These are phyloP conservation scores for Cerastis leucographa DNA, from an alignment of 2,888 invertebrate genomes.

Conservation along the genomic window DNA sequence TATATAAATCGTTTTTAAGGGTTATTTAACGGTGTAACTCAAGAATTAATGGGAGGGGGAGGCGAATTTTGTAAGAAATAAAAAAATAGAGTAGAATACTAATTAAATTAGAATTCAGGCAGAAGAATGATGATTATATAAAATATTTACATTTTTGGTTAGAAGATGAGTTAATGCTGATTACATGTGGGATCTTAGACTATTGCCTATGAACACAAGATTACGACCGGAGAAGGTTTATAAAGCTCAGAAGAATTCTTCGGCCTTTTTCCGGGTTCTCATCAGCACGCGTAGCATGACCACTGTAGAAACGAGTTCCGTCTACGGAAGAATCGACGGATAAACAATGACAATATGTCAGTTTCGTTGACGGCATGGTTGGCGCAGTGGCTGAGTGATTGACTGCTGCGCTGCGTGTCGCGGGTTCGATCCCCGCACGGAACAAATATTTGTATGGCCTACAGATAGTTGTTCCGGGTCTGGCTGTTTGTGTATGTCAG, in stretches of 20 bases:
- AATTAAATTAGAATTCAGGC: background rate
- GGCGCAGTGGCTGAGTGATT: too few relatives aligned
- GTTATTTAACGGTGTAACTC: slow-evolving; percentile 37
- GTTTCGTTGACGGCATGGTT: too few relatives aligned
- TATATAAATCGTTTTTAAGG: slow-evolving; percentile 65
- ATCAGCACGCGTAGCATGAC: too few relatives aligned
- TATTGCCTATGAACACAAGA: background rate
- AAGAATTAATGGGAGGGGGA: slow-evolving; percentile 24
- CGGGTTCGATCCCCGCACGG: too few relatives aligned
- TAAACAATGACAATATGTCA: too few relatives aligned
- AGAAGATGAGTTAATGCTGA: background rate
- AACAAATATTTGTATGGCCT: too few relatives aligned
- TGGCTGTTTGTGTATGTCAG: too few relatives aligned
- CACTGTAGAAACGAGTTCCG: too few relatives aligned
- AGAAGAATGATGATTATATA: background rate
- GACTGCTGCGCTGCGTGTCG: too few relatives aligned
- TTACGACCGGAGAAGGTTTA: background rate
- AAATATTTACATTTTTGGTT: background rate
- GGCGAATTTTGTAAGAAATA: background rate
- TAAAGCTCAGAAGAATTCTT: background rate
- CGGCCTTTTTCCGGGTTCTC: too few relatives aligned
- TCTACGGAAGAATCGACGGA: too few relatives aligned
- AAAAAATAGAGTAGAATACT: background rate
- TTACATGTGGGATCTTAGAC: background rate
- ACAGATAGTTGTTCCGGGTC: too few relatives aligned